Evolutionary conservation across 1,140 invertebrate species (phyloP), one percentile per base, ranked within the genome.

Genomic region (Pantala flavescens): DNA sequence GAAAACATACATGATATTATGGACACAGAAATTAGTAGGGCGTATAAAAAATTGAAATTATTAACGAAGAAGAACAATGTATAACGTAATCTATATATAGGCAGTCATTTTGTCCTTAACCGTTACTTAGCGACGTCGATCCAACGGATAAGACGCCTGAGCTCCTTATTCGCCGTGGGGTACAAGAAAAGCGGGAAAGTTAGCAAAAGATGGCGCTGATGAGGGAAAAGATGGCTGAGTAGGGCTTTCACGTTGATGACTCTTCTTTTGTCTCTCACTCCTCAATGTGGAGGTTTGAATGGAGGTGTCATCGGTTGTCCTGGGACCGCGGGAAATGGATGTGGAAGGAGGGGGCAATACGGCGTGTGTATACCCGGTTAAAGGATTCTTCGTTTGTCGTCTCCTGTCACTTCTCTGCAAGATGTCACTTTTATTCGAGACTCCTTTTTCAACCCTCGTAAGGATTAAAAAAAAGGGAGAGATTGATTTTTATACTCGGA

Each of bases 211-310:
- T 63, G 49, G 49, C 5, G 49, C n/a, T 3, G 49, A 63, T 16
- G 49, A 21, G 49, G n/a, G 49, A 21, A 63, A 63, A 12, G 49
- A 63, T 21, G 49, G 49, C n/a, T 16, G 49, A 63, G 49, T 16
- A 63, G 49, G 49, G 49, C 49, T 63, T 63, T 63, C 49, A 63
- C 49, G 49, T 63, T 63, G 49, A 63, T 63, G 49, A 63, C 49
- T 19, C 49, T 63, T 14, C 49, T 63, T 63, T 63, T 63, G 49
- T 63, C 49, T 63, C 49, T 16, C 5, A 16, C 49, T 63, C 49
- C 28, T 36, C 28, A 36, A 36, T 36, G 49, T 21, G n/a, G 49
- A 21, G 49, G 49, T 63, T 36, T 63, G 49, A 63, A 63, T 63
- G 49, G 49, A 63, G 49, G 49, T 63, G 49, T 63, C 49, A 12